Evolutionary conservation across 2,113 vertebrate genomes (phyloP).

Genomic region (Plecturocebus donacophilus): DNA sequence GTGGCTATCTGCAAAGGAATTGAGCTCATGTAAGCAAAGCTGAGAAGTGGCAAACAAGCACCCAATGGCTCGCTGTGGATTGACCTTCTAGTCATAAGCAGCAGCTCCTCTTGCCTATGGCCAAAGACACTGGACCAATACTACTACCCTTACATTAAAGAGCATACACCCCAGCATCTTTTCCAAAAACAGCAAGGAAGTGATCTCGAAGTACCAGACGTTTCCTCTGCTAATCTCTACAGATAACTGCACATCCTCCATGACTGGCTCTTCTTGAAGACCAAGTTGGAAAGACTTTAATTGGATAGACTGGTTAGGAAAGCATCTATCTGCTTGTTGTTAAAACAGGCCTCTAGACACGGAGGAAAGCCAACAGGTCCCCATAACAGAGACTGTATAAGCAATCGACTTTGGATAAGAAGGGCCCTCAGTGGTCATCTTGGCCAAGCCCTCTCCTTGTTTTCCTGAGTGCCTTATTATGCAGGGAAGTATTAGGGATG

Average conservation of each 20-base stretch:
- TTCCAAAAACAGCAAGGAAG: neutral
- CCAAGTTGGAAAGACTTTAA: neutral
- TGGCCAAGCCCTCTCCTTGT: no score
- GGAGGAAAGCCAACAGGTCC: neutral
- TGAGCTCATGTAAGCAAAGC: neutral
- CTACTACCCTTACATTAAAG: neutral
- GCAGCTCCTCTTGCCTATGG: neutral
- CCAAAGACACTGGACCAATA: accelerated
- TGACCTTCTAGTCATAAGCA: neutral
- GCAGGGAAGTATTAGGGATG: accelerated
- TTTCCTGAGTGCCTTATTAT: neutral
- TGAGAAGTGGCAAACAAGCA: neutral
- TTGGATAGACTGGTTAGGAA: neutral
- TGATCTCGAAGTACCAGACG: neutral
- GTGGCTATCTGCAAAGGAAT: neutral
- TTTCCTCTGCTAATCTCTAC: slow-evolving; percentile 37
- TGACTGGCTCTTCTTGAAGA: neutral
- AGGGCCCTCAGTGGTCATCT: neutral
- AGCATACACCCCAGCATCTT: neutral
- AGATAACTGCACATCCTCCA: neutral
- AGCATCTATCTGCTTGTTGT: neutral
- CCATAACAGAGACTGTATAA: neutral
- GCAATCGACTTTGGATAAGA: neutral
- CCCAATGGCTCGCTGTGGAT: neutral
- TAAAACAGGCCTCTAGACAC: neutral